Evolutionary conservation across 2,113 vertebrate genomes (phyloP).

Genomic region (Progne subis): DNA sequence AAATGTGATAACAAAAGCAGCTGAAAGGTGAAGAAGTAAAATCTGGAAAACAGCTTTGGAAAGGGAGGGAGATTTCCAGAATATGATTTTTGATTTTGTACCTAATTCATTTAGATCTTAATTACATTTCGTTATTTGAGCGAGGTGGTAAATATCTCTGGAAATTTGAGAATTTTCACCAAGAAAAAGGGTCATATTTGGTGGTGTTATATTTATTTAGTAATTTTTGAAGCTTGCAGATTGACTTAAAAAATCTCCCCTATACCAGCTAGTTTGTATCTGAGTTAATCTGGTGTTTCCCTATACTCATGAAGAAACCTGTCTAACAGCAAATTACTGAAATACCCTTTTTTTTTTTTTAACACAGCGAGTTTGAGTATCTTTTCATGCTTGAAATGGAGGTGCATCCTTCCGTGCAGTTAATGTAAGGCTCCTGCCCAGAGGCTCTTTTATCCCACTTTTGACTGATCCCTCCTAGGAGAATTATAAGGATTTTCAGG

Average conservation of each 20-base stretch:
- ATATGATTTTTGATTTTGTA: neutral
- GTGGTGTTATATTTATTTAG: neutral
- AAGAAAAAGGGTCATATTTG: neutral
- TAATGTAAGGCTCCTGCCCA: neutral
- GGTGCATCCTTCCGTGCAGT: neutral
- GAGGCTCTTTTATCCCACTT: neutral
- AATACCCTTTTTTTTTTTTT: neutral
- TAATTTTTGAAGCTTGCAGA: neutral
- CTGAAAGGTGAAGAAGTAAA: neutral
- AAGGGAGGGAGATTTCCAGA: neutral
- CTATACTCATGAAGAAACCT: neutral
- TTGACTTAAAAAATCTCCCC: neutral
- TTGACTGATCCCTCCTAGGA: neutral
- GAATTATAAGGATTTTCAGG: neutral
- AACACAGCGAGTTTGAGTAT: fast-evolving
- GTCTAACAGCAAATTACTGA: neutral
- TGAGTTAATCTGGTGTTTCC: neutral
- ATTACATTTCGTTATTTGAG: neutral
- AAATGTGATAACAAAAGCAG: neutral
- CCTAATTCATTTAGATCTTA: neutral
- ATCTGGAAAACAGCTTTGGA: neutral
- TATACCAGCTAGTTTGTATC: neutral
- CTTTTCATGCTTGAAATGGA: neutral
- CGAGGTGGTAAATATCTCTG: neutral
- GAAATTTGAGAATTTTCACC: neutral